Base-by-base conservation (phyloP, 2,797 vertebrate species). In the Tolypeutes matacus region DNA sequence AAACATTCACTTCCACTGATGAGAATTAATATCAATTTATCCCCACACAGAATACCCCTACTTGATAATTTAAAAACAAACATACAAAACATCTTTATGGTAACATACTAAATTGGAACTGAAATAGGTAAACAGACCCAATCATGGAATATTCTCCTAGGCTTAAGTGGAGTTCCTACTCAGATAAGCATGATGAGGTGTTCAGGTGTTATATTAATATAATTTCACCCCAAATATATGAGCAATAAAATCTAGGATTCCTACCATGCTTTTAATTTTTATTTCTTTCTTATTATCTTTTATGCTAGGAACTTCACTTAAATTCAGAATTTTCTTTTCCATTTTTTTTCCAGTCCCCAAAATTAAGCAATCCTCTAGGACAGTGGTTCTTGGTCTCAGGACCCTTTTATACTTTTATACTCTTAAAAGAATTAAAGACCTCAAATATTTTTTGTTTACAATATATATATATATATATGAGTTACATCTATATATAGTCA, bases 251-350 rank as follows among this genome's bases (percentile, higher is more conserved):
- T 78, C 36, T 93, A 49, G 42, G 20, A 77, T 93, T 90, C 76
- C 65, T 65, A 83, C 7, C 3, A 15, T 95, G 62, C 31, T 89
- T 95, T 92, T 73, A 34, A 29, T 42, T 84, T 89, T 62, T 89
- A 4, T 31, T 72, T 51, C 3, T 18, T 91, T 82, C 3, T 51
- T 89, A 3, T 73, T 80, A 70, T 53, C n/a, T 84, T 20, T 70
- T 90, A 49, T 92, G 60, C 69, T 85, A 95, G 34, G 42, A 29
- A 83, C 39, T 42, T 94, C 51, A 75, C 78, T 69, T 36, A 89
- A 85, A 69, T 86, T 95, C 29, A 96, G 51, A 80, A 73, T 91
- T 27, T 96, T 96, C 20, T 86, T 94, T 67, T 67, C 64, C 60
- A 78, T 94, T 64, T 95, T 69, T 60, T 53, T 15, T 7, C n/a